Conservation (phyloP, 2,113 vertebrate genomes). For the Sitta europaea region DNA sequence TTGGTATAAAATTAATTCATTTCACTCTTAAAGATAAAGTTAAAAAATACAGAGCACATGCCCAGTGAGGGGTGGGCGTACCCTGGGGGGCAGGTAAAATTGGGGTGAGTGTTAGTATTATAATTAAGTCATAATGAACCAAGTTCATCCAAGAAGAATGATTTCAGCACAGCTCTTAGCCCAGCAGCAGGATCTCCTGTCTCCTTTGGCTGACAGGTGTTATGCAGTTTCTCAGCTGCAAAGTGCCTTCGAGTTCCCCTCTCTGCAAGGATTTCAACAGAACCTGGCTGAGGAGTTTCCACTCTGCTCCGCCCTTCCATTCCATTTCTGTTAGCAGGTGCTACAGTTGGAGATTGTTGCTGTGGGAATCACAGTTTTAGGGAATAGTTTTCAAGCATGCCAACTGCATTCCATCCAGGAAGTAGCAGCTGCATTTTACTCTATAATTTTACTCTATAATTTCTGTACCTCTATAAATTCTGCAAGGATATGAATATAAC, state of each 20-base stretch:
- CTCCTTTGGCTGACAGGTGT: not conserved
- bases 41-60: not conserved
- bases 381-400: not conserved
- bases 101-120: not conserved
- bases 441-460: not conserved
- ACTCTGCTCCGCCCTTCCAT: fast-evolving
- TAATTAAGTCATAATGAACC: not conserved
- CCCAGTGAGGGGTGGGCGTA: not conserved
- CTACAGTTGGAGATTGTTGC: not conserved
- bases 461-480: not conserved
- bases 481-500: not conserved
- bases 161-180: not conserved
- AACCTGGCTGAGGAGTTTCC: not conserved
- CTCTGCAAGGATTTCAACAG: not conserved
- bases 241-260: fast-evolving
- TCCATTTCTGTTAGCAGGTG: not conserved
- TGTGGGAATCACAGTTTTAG: not conserved
- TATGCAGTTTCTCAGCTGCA: not conserved
- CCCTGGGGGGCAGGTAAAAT: fast-evolving
- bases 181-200: not conserved
- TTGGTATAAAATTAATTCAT: not conserved
- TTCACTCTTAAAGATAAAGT: not conserved
- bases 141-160: not conserved
- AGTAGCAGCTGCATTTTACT: not conserved
- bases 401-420: not conserved